Evolutionary conservation across 2,797 vertebrate genomes (phyloP), one percentile per base, ranked within the genome.

Genomic region (Trematomus bernacchii): DNA sequence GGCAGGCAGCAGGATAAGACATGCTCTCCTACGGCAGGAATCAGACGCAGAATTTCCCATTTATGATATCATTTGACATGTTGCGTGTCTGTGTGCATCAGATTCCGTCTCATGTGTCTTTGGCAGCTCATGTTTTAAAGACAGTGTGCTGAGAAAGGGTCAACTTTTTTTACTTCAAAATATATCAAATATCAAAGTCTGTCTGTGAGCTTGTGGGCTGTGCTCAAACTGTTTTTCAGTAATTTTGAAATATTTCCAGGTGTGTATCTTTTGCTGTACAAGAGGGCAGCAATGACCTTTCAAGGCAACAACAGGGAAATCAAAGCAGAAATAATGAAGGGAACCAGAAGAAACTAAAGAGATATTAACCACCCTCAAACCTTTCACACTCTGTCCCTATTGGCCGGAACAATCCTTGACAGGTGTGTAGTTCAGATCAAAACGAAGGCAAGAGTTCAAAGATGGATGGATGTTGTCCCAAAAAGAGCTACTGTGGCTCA

Each of bases 1-100:
- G 71, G 23, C 66, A 60, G 81, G 54, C 66, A 67, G 76, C 84
- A 76, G 82, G 90, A 91, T 82, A 27, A 85, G 73, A 90, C 85
- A 78, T 64, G 85, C 87, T 80, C 59, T 78, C 61, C 58, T 84
- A 65, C 57, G 66, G 63, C 60, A 63, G 68, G 63, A 58, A 63
- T 86, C 67, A 68, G 51, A 85, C 69, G 54, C 71, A 50, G 79
- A 82, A 53, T 85, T 77, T 73, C 65, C 63, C 51, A 76, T 73
- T 69, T 69, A 58, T 59, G 69, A 57, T 73, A 73, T 71, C 27
- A 53, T 80, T 76, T 82, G 71, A 85, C 84, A 55, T 81, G 61
- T 58, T 53, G 46, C 62, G 75, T 70, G 33, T 57, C 11, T 52
- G 55, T 53, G 72, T 19, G 47, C 18, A 43, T 73, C 62, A 66